These are phyloP conservation scores for Anarsia innoxiella DNA, from an alignment of 2,888 invertebrate genomes.

Conservation along the genomic window DNA sequence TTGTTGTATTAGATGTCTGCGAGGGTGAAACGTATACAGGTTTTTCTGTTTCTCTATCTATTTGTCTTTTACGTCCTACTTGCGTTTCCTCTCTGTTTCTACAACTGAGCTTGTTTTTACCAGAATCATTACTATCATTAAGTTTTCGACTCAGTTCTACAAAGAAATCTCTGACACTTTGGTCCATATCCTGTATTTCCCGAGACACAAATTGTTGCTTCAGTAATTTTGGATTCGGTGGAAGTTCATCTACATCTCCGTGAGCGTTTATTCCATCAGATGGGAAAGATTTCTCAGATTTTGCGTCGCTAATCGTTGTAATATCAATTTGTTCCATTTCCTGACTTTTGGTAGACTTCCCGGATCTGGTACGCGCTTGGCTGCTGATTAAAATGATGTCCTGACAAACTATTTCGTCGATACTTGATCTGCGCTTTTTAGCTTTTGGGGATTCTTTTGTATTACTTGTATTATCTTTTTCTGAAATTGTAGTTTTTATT, in stretches of 20 bases:
- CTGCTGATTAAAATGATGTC: constrained; percentile 7
- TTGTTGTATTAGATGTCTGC: not conserved
- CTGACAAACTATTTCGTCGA: constrained; percentile 1
- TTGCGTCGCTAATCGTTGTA: constrained; percentile 15
- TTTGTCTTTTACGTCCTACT: not conserved
- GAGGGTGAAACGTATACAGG: not conserved
- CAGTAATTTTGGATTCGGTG: constrained; percentile 34
- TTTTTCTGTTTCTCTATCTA: not conserved
- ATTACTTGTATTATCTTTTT: no score
- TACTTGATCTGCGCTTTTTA: constrained; percentile 1
- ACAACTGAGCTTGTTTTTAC: not conserved
- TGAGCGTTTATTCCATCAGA: constrained; percentile 52
- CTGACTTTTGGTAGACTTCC: not conserved
- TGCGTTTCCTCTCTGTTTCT: not conserved
- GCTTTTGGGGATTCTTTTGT: not conserved
- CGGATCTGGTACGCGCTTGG: constrained; percentile 1
- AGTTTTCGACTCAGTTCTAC: constrained; percentile 28
- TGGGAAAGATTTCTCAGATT: constrained; percentile 37
- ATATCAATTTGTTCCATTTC: constrained; percentile 6
- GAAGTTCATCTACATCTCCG: constrained; percentile 40
- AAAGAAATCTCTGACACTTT: constrained; percentile 36
- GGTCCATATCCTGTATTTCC: constrained; percentile 34
- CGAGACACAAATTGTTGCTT: constrained; percentile 30
- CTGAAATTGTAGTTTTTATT: no score
- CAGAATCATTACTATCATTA: not conserved